Evolutionary conservation across 2,797 vertebrate species (phyloP).

Genomic region (Coendou prehensilis): DNA sequence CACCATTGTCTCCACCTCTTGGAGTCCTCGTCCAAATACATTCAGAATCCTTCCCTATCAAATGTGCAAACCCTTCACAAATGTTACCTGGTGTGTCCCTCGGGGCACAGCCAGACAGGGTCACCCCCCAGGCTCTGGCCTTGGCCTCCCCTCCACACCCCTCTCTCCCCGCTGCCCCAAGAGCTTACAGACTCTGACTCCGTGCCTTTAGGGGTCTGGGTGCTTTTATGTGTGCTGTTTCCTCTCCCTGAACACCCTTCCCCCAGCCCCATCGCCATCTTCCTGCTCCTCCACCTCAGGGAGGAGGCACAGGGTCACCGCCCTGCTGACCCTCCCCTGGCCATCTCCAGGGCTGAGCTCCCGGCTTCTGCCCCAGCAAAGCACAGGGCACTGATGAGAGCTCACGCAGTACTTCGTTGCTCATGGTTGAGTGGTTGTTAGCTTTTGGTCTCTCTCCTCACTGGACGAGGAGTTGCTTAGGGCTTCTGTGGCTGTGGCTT

Average conservation of each 20-base stretch:
- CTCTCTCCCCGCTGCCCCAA: neutral
- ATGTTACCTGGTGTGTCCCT: neutral
- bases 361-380: neutral
- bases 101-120: neutral
- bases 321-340: neutral
- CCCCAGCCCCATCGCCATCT: neutral
- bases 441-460: neutral
- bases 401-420: neutral
- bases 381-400: neutral
- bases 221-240: neutral
- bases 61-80: neutral
- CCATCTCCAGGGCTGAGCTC: neutral
- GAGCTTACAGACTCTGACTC: neutral
- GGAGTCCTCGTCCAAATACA: neutral
- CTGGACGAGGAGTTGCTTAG: neutral
- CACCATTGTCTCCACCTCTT: neutral
- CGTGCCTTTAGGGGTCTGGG: neutral
- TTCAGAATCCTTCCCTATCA: neutral
- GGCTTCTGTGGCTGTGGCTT: neutral
- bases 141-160: neutral
- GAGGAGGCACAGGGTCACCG: neutral
- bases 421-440: neutral
- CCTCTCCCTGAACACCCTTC: neutral
- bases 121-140: neutral
- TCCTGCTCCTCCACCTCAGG: neutral